Evolutionary conservation across 2,888 invertebrate genomes (phyloP), one percentile per base, ranked within the genome.

Genomic region (Acanthosoma haemorrhoidale): DNA sequence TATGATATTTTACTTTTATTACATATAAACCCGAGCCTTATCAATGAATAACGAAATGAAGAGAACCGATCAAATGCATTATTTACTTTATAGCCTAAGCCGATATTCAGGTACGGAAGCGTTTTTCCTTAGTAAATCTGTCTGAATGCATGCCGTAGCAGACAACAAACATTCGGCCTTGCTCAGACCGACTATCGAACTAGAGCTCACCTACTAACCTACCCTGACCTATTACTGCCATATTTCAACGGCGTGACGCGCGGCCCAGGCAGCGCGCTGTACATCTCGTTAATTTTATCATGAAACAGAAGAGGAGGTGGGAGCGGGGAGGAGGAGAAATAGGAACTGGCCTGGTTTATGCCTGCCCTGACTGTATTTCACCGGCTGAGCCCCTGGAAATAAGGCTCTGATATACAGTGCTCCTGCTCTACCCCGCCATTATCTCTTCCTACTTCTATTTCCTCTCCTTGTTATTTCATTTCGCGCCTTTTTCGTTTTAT

Each of bases 381-480:
- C 51, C 43, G 21, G 6, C 5, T 2, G 2, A 0, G 9, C n/a
- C 25, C n/a, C 6, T 25, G 13, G 25, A 51, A 51, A 51, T 51
- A 51, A 51, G 51, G 51, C 25, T 11, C 25, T 51, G 25, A 43
- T 18, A 43, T 51, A 51, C 25, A n/a, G 51, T n/a, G 13, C n/a
- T 11, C 13, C 25, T 25, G n/a, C 51, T 25, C n/a, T n/a, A 6
- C 25, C 51, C n/a, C 21, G 13, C 51, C 29, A 51, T 51, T 25
- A 51, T 51, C 51, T 51, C 51, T 51, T 51, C 18, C 51, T 51
- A 6, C 51, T 51, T 51, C 51, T 51, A 25, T 25, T 51, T 51
- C 29, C 51, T 8, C 51, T 25, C 25, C 5, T 51, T 25, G 51
- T n/a, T 25, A 51, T 51, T 51, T 51, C 51, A 51, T 51, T 25